Evolutionary conservation across 1,140 invertebrate genomes (phyloP), one percentile per base, ranked within the genome.

Genomic region (Drepana arcuata): DNA sequence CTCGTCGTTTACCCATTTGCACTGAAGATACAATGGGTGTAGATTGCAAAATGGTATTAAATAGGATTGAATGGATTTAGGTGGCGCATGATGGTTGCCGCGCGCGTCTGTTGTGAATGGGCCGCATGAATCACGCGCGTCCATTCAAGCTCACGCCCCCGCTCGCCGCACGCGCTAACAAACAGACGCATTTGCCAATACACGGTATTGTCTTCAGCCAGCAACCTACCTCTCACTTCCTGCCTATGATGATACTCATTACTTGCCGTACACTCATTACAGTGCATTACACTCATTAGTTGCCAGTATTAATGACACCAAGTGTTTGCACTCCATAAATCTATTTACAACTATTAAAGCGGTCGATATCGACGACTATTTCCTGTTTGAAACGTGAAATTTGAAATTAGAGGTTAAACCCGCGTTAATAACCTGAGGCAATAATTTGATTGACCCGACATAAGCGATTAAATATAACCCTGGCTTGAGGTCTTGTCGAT

Each of bases 141-240:
- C 71, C 69, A 75, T 75, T 73, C 61, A 75, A 52, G 46, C 54
- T 41, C 39, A 50, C 74, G 63, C 72, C 74, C 56, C 65, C 73
- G 60, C 56, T 27, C 53, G 42, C 34, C 54, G 59, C 72, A 67
- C 67, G 69, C 65, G 68, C 62, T 49, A 54, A 60, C 61, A 54
- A 60, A 42, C 40, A 39, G 32, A 70, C 58, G 54, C 59, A 68
- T 73, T 71, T 77, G 63, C 72, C 68, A 67, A 64, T 71, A 63
- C 45, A 18, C 29, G 11, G 56, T 68, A 77, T 79, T 77, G 71
- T 74, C 34, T 48, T 67, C 59, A 65, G 66, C 49, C 57, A 60
- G 61, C 52, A 48, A 50, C 9, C 32, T 64, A 48, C 68, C 63
- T 70, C 51, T 69, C 70, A 79, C 70, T 74, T 79, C 74, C 71